Conservation (phyloP, 2,888 invertebrate species). For the Chironomus tentans region DNA sequence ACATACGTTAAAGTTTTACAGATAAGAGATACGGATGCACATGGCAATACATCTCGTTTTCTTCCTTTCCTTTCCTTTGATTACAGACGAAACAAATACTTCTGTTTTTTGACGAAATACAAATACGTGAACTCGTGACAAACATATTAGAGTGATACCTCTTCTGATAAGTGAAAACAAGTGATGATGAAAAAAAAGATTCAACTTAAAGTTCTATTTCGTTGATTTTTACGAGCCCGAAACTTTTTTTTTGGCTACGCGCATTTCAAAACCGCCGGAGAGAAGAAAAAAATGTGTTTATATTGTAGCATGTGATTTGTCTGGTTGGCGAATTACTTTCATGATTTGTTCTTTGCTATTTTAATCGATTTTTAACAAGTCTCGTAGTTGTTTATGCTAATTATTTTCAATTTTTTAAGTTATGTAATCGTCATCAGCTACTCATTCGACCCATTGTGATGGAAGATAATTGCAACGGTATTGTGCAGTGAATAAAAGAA, state of each 20-base stretch:
- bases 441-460: too few species aligned
- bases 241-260: neutral
- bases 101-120: neutral
- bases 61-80: neutral
- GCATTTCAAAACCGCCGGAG: too few species aligned
- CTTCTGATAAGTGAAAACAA: neutral
- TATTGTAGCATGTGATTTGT: too few species aligned
- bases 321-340: too few species aligned
- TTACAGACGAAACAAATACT: neutral
- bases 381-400: neutral
- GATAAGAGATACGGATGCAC: neutral
- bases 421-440: too few species aligned
- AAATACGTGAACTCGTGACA: constrained; percentile 4
- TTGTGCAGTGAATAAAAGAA: too few species aligned
- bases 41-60: neutral
- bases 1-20: neutral
- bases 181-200: neutral
- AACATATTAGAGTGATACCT: neutral
- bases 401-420: neutral
- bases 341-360: too few species aligned
- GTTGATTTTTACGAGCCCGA: neutral
- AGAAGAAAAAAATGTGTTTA: too few species aligned
- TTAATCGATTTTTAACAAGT: neutral
- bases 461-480: too few species aligned
- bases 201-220: neutral